These are phyloP conservation scores for Colletes gigas DNA, from an alignment of 1,140 invertebrate species.

Conservation along the genomic window DNA sequence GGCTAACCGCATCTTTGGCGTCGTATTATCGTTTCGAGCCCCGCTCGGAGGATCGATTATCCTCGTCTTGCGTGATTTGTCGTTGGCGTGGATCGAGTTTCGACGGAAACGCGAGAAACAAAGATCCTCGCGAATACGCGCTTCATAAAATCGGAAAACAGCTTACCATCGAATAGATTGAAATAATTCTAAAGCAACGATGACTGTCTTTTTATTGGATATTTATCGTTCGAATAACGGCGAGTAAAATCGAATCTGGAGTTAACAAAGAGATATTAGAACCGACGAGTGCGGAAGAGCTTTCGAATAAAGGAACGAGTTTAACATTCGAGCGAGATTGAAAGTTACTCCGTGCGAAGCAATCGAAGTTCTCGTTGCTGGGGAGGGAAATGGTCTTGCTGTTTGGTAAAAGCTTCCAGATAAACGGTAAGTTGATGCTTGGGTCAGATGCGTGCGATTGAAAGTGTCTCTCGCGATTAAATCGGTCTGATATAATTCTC, in stretches of 20 bases:
- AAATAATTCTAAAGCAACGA: no score
- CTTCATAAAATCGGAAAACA: no score
- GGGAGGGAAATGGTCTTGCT: background rate
- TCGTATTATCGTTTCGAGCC: background rate
- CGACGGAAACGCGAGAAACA: background rate
- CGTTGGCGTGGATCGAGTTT: no score
- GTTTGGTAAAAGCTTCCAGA: background rate
- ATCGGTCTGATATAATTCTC: background rate
- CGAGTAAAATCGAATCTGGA: background rate
- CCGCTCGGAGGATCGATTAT: no score
- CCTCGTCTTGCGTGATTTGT: no score
- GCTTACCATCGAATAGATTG: no score
- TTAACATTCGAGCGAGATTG: background rate
- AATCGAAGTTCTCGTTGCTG: conserved; percentile 1
- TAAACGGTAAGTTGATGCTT: background rate
- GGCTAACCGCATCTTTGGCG: conserved; percentile 42
- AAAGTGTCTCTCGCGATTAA: background rate
- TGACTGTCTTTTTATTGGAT: no score
- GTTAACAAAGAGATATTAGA: background rate
- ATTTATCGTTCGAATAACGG: background rate
- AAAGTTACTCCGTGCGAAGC: conserved; percentile 9
- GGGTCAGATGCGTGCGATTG: background rate
- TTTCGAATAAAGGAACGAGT: no score
- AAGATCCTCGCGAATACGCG: background rate
- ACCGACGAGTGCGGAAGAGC: background rate